Conservation (phyloP, 2,888 invertebrate species). For the Stictocephala bisonia region DNA sequence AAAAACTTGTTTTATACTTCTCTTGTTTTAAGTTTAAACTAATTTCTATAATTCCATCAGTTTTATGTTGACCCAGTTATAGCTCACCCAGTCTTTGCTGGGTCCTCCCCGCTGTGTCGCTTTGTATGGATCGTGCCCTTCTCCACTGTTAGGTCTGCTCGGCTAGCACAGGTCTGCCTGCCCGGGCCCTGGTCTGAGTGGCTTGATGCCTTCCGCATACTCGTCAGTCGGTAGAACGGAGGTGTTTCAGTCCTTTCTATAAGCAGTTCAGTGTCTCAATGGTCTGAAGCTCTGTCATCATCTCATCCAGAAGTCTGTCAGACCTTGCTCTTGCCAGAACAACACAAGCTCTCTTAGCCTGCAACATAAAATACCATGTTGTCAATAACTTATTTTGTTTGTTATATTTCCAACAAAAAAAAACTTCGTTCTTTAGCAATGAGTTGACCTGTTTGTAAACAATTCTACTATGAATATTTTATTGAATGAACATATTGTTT, state of each 20-base stretch:
- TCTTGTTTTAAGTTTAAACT: no score
- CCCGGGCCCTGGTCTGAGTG: conserved; percentile 75
- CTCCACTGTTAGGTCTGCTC: conserved; percentile 78
- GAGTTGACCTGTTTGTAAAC: no score
- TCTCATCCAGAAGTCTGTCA: conserved; percentile 92
- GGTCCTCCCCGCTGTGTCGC: conserved; percentile 90
- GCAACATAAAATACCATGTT: no score
- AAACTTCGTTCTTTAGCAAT: no score
- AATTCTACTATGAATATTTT: no score
- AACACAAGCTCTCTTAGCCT: conserved; percentile 95
- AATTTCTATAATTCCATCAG: no score
- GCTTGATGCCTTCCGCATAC: conserved; percentile 90
- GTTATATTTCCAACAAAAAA: no score
- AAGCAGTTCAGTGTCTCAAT: conserved; percentile 95
- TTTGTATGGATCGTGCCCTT: conserved; percentile 95
- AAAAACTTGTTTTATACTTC: no score
- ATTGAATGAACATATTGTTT: no score
- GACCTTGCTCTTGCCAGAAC: conserved; percentile 93
- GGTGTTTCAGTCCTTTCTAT: conserved; percentile 98
- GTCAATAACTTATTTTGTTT: no score
- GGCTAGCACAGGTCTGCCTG: conserved; percentile 60
- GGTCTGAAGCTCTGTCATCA: conserved; percentile 97
- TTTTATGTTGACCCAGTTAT: no score
- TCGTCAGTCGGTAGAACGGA: conserved; percentile 94
- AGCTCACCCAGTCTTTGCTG: conserved; percentile 78